These are phyloP conservation scores for Heteractis magnifica DNA, from an alignment of 92 coral and sea anemone genomes.

Conservation along the genomic window DNA sequence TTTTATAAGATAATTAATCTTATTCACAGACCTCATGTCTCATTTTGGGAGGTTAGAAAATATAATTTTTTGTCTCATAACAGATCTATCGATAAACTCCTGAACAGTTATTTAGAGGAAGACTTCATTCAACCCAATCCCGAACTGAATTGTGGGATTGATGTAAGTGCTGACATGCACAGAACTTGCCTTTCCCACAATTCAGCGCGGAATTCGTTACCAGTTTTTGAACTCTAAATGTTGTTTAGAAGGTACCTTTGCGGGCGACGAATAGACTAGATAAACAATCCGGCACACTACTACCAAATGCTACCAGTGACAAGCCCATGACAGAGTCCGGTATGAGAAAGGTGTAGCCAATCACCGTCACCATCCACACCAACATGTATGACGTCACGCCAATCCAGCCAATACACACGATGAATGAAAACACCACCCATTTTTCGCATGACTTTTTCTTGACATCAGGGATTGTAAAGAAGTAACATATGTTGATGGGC, in stretches of 20 bases:
- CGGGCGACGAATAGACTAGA: conserved; percentile 95
- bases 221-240: too few relatives aligned
- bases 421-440: conserved; percentile 77
- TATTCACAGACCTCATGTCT: too few relatives aligned
- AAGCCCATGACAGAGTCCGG: conserved; percentile 99
- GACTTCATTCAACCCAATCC: too few relatives aligned
- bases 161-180: too few relatives aligned
- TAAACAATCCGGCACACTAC: conserved; percentile 97
- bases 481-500: conserved; percentile 75
- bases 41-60: too few relatives aligned
- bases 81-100: too few relatives aligned
- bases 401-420: conserved; percentile 89
- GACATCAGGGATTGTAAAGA: conserved; percentile 90
- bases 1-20: too few relatives aligned
- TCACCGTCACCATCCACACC: conserved; percentile 98
- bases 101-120: too few relatives aligned
- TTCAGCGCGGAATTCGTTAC: too few relatives aligned
- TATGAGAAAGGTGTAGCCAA: conserved; percentile 91
- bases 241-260: conserved; percentile 61
- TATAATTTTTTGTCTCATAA: too few relatives aligned
- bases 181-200: too few relatives aligned
- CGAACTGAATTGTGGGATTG: too few relatives aligned
- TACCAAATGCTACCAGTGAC: conserved; percentile 95
- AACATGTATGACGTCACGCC: conserved; percentile 94
- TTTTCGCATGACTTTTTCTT: conserved; percentile 75